Base-by-base conservation (phyloP, 1,140 invertebrate species). In the Drosophila bifasciata region DNA sequence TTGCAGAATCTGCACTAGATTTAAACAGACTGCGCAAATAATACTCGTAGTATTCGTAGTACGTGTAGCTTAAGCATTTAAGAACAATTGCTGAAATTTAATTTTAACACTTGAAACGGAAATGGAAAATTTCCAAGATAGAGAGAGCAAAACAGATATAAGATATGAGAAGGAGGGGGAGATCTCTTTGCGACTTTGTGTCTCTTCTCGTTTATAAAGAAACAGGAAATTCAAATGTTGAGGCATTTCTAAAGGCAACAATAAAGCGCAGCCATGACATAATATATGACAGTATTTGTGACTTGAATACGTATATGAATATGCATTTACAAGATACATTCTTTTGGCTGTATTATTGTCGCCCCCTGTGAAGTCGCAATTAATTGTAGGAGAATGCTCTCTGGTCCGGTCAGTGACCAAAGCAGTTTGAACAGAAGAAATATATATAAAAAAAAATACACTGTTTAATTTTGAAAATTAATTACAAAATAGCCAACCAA, bases 331-430 rank as follows among this genome's bases (percentile, higher is more conserved):
- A 40, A 28, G 40, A 67, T 36, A 36, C 32, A 48, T 55, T 40
- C 11, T 36, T 11, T 4, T 32, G 28, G 28, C 23, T 25, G 23
- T 44, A 28, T 9, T 13, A 11, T n/a, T 17, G 23, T n/a, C n/a
- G 23, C 32, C 21, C 28, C 40, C 44, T 7, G 28, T 43, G 39
- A 36, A 64, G 16, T 36, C 48, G 41, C 62, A 32, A 56, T 48
- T 56, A 43, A 44, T 49, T 72, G 56, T 25, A 19, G n/a, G 46
- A 71, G 36, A 19, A 17, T 36, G 32, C 32, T 11, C 32, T 19
- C 36, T 61, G 55, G 32, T 64, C 45, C 41, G 68, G 70, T 51
- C 70, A 74, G 40, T 64, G 70, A 64, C 70, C 51, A 74, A 49
- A 9, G 25, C 28, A 32, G 28, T 2, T 32, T n/a, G 7, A 51